These are phyloP conservation scores for Chloromyia formosa DNA, from an alignment of 2,888 invertebrate species.

Conservation along the genomic window DNA sequence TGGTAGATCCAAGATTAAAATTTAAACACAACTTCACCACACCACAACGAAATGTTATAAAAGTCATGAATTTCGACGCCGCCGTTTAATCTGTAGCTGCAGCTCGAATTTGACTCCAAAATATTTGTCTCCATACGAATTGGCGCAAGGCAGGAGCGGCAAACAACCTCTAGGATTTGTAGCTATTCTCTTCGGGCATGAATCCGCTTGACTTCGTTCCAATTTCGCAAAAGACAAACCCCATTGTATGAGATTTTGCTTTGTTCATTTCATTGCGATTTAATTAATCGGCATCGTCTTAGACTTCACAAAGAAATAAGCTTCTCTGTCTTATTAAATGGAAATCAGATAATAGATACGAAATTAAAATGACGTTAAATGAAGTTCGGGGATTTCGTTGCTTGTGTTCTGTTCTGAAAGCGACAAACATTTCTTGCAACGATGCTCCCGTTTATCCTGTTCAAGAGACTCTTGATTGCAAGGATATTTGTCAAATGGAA, in stretches of 20 bases:
- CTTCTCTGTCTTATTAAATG: constrained; percentile 18
- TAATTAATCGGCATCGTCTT: constrained; percentile 23
- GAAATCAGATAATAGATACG: constrained; percentile 38
- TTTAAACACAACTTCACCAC: constrained; percentile 11
- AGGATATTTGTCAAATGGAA: neutral
- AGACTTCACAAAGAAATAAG: constrained; percentile 6
- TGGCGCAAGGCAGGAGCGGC: no score
- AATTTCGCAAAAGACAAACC: neutral
- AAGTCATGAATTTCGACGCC: neutral
- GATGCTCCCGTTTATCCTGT: neutral
- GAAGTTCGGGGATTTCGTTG: constrained; percentile 18
- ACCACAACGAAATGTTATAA: neutral
- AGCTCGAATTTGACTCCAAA: neutral
- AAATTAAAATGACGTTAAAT: constrained; percentile 39
- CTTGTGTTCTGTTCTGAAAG: constrained; percentile 6
- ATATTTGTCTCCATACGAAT: neutral
- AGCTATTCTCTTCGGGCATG: neutral
- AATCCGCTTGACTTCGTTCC: neutral
- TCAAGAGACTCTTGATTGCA: constrained; percentile 7
- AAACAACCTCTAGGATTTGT: no score
- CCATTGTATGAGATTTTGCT: neutral
- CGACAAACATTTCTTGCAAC: constrained; percentile 4
- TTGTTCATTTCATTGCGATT: constrained; percentile 30
- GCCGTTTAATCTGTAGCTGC: constrained; percentile 8
- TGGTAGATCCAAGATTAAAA: constrained; percentile 10